Conservation (phyloP, 2,797 vertebrate genomes). For the Enteromius thamalakanensis region DNA sequence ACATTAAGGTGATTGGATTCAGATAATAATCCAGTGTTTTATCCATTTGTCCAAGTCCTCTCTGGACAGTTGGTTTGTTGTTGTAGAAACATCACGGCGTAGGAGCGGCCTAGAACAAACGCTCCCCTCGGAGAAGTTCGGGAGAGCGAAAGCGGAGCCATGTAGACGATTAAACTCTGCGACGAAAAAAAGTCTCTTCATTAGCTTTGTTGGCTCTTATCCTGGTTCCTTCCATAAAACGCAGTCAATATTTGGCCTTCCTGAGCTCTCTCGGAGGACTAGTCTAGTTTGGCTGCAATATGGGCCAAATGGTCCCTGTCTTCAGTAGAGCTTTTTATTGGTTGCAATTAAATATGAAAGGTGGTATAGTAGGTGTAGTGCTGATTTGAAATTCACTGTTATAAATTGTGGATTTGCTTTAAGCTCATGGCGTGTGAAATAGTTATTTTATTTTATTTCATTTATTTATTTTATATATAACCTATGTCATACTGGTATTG, state of each 20-base stretch:
- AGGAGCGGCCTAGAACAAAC: background rate
- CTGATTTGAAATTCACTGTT: constrained; percentile 5
- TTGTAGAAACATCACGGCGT: background rate
- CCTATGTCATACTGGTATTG: constrained; percentile 18
- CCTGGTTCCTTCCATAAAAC: constrained; percentile 36
- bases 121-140: constrained; percentile 6
- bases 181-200: constrained; percentile 33
- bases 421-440: background rate
- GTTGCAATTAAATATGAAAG: constrained; percentile 10
- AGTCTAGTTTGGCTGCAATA: constrained; percentile 37
- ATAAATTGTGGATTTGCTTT: constrained; percentile 4
- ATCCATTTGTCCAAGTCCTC: background rate
- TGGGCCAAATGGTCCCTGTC: constrained; percentile 42
- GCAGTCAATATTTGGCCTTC: constrained; percentile 45
- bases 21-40: background rate
- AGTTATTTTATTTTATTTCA: background rate
- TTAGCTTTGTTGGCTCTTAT: constrained; percentile 39
- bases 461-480: background rate
- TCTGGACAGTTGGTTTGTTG: background rate
- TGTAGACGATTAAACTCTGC: constrained; percentile 25
- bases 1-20: background rate
- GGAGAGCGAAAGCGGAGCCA: background rate
- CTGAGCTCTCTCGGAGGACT: constrained; percentile 37
- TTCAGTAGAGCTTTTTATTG: constrained; percentile 39
- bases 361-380: constrained; percentile 12